Percentiles rank a stretch among this genome's conserved stretches.
phyloP scores from a whole-genome alignment of 2,888 invertebrate genomes.

The Eilema depressum region DNA sequence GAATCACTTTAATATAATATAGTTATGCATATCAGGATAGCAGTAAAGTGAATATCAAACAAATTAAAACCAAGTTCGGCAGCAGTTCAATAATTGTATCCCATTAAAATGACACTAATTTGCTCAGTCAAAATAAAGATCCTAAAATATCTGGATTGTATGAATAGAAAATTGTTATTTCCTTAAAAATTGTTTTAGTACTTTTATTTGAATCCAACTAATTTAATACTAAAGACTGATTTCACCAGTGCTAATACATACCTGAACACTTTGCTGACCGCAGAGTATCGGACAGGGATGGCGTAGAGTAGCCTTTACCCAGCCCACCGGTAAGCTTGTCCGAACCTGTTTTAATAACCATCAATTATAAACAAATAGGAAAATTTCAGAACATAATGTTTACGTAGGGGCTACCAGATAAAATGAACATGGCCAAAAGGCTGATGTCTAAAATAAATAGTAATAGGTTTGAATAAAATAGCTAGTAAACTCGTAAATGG shows the following conservation, averaged over 20 bases:
- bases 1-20: too few species aligned
- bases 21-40: too few species aligned
- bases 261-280: slow-evolving; percentile 82
- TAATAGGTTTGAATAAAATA: too few species aligned
- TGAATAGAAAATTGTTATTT: not conserved
- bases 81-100: too few species aligned
- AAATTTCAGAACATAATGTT: not conserved
- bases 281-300: slow-evolving; percentile 79
- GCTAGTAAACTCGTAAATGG: too few species aligned
- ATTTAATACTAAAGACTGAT: not conserved
- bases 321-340: slow-evolving; percentile 78
- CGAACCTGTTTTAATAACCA: slow-evolving; percentile 63
- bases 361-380: slow-evolving; percentile 14
- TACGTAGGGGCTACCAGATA: not conserved
- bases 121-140: too few species aligned
- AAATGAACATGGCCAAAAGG: not conserved
- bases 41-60: too few species aligned
- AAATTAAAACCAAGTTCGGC: too few species aligned
- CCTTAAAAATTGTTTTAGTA: not conserved
- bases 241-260: slow-evolving; percentile 57
- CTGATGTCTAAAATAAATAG: not conserved
- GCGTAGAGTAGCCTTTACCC: slow-evolving; percentile 79
- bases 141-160: too few species aligned
- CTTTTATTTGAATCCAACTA: not conserved
- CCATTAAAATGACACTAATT: too few species aligned